phyloP scores from a whole-genome alignment of 2,888 invertebrate genomes.

The Diplazon laetatorius region DNA sequence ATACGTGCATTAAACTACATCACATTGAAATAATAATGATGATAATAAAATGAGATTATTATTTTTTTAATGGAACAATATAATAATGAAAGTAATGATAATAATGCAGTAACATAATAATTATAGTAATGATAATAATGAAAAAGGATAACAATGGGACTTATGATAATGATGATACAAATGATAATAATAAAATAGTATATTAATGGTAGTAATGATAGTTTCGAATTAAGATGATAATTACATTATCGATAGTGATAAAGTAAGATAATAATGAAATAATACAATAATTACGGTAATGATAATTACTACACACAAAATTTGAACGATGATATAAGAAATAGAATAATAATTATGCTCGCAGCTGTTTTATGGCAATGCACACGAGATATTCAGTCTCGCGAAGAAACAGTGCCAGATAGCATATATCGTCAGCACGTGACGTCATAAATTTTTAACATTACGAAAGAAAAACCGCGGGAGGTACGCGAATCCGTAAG shows the following conservation, averaged over 20 bases:
- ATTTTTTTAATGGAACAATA: no score
- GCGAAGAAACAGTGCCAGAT: background rate
- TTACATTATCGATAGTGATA: no score
- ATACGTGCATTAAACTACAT: background rate
- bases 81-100: no score
- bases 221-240: no score
- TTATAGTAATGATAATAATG: background rate
- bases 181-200: background rate
- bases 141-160: no score
- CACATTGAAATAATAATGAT: background rate
- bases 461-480: slow-evolving; percentile 46
- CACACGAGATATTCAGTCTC: slow-evolving; percentile 2
- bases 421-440: slow-evolving; percentile 65
- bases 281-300: no score
- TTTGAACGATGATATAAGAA: no score
- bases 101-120: background rate
- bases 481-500: slow-evolving; percentile 66
- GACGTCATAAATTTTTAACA: slow-evolving; percentile 73
- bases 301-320: no score
- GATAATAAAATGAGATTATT: no score
- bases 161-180: no score
- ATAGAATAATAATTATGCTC: background rate
- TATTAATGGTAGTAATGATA: background rate
- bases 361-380: background rate
- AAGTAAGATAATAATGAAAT: no score